phyloP scores from a whole-genome alignment of 2,888 invertebrate genomes.

The Portevinia maculata region DNA sequence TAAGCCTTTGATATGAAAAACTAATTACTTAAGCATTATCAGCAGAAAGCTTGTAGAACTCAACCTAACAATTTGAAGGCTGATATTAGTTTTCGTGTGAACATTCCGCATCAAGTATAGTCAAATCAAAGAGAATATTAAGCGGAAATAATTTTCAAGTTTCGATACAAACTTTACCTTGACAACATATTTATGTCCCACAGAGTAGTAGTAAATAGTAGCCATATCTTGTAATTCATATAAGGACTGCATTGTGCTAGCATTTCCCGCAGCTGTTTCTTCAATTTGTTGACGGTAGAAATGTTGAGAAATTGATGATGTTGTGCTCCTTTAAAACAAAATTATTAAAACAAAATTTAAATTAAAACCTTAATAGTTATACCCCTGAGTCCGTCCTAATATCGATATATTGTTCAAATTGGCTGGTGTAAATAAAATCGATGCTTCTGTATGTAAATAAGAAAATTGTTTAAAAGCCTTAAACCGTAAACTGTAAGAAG shows the following conservation, averaged over 20 bases:
- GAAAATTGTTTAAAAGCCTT: neutral
- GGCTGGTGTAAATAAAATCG: conserved; percentile 79
- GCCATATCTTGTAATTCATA: conserved; percentile 81
- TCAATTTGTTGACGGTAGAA: conserved; percentile 29
- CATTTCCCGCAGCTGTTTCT: conserved; percentile 78
- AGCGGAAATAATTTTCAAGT: neutral
- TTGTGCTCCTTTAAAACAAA: conserved; percentile 19
- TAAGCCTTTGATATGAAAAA: too few species aligned
- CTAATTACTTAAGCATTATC: neutral
- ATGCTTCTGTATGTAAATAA: conserved; percentile 77
- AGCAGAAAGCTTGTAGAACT: too few species aligned
- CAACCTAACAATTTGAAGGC: too few species aligned
- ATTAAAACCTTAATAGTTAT: conserved; percentile 13
- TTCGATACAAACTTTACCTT: conserved; percentile 76
- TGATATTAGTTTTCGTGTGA: too few species aligned
- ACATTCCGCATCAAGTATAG: too few species aligned
- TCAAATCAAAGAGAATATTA: neutral
- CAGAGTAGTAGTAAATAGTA: conserved; percentile 81
- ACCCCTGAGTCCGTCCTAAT: conserved; percentile 79
- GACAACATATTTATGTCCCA: conserved; percentile 82
- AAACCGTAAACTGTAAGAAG: neutral
- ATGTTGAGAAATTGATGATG: conserved; percentile 75
- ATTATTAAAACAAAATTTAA: neutral
- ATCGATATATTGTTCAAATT: conserved; percentile 79
- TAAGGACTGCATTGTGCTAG: conserved; percentile 77